Evolutionary conservation across 1,140 invertebrate genomes (phyloP).

Genomic region (Caenorhabditis inopinata): DNA sequence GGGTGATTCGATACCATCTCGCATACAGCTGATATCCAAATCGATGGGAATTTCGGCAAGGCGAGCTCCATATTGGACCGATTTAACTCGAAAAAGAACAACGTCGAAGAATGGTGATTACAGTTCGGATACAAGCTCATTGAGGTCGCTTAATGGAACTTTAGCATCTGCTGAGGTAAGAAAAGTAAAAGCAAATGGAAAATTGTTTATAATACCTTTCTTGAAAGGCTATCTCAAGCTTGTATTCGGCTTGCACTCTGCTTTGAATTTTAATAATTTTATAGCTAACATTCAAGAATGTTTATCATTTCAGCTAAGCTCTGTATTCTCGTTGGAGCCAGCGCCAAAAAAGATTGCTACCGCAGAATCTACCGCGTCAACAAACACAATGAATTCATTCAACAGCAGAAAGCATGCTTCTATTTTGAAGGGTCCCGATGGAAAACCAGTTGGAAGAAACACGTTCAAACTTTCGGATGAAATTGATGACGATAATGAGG

Average conservation of each 20-base stretch:
- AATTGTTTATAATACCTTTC: not conserved
- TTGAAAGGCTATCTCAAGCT: not conserved
- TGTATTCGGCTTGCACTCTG: too few relatives aligned
- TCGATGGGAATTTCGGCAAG: not conserved
- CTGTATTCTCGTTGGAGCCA: conserved; percentile 2
- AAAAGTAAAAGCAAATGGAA: too few relatives aligned
- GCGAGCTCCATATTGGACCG: not conserved
- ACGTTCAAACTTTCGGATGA: conserved; percentile 26
- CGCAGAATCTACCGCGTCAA: not conserved
- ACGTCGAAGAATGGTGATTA: not conserved
- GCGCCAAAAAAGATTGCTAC: not conserved
- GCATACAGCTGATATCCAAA: conserved; percentile 17
- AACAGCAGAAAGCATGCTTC: not conserved
- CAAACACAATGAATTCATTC: not conserved
- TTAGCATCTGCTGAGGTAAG: not conserved
- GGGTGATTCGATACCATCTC: not conserved
- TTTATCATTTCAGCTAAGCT: conserved; percentile 17
- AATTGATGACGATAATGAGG: conserved; percentile 7
- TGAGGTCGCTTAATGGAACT: not conserved
- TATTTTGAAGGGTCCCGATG: conserved; percentile 7
- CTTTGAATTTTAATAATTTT: too few relatives aligned
- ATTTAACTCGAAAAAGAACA: not conserved
- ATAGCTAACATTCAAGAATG: too few relatives aligned
- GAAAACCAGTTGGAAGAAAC: conserved; percentile 23
- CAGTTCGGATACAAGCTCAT: not conserved